Evolutionary conservation across 2,797 vertebrate genomes (phyloP).

Genomic region (Cynodonichthys magdalenae): DNA sequence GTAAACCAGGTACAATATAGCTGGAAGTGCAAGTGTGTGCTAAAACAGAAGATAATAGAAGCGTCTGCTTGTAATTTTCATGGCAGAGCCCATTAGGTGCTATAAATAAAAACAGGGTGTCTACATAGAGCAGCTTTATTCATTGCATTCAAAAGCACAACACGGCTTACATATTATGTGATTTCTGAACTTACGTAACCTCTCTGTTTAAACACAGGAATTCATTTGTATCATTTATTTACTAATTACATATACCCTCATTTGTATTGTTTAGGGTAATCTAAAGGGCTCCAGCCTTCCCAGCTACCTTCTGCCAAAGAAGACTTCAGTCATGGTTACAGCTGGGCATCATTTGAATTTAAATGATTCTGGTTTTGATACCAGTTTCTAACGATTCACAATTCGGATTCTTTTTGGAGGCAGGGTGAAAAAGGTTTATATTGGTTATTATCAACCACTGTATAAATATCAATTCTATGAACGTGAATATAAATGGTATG

Average conservation of each 20-base stretch:
- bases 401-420: too few relatives aligned
- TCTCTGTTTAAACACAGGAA: background rate
- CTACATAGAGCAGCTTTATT: background rate
- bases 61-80: slow-evolving; percentile 15
- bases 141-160: slow-evolving; percentile 26
- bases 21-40: slow-evolving; percentile 34
- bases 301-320: too few relatives aligned
- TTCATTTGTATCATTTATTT: too few relatives aligned
- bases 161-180: slow-evolving; percentile 1
- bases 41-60: slow-evolving; percentile 32
- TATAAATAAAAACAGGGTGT: slow-evolving; percentile 15
- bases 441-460: too few relatives aligned
- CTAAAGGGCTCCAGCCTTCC: background rate
- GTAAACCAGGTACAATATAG: slow-evolving; percentile 47
- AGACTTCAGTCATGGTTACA: too few relatives aligned
- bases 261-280: background rate
- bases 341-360: too few relatives aligned
- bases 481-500: too few relatives aligned
- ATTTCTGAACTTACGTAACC: slow-evolving; percentile 5
- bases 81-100: slow-evolving; percentile 9
- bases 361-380: too few relatives aligned
- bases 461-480: too few relatives aligned
- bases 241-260: background rate
- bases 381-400: too few relatives aligned
- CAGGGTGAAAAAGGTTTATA: too few relatives aligned